These are phyloP conservation scores for Coelinius sp. DNA, from an alignment of 2,888 invertebrate species.

Conservation along the genomic window DNA sequence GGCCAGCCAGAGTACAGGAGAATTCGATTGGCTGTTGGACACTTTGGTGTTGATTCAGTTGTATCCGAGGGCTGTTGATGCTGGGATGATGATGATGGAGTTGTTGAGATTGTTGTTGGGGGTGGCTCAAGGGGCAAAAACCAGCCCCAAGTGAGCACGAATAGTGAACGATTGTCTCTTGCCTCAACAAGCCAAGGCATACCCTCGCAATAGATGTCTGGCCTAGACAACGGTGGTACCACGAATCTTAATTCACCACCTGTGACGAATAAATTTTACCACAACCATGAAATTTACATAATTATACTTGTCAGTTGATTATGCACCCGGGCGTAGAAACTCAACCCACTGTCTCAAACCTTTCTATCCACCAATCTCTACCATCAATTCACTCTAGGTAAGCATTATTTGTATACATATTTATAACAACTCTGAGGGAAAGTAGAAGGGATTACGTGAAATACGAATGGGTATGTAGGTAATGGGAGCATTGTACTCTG, in stretches of 20 bases:
- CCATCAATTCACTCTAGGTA: not conserved
- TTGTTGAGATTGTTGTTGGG: conserved; percentile 54
- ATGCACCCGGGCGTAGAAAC: conserved; percentile 18
- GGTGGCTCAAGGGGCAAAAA: conserved; percentile 78
- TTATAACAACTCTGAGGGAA: conserved; percentile 6
- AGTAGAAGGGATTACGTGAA: conserved; percentile 12
- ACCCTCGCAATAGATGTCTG: conserved; percentile 80
- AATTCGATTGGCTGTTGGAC: conserved; percentile 84
- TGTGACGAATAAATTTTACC: conserved; percentile 54
- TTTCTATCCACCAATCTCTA: not conserved
- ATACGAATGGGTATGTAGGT: conserved; percentile 16
- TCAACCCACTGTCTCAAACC: not conserved
- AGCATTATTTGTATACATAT: conserved; percentile 34
- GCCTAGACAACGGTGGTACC: conserved; percentile 75
- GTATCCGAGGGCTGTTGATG: conserved; percentile 56
- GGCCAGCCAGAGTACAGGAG: conserved; percentile 86
- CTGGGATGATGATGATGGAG: not conserved
- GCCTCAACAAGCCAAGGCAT: conserved; percentile 86
- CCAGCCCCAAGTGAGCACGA: conserved; percentile 87
- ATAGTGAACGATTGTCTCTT: conserved; percentile 84
- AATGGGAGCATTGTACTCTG: conserved; percentile 24
- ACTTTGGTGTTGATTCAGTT: conserved; percentile 70
- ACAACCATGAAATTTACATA: conserved; percentile 54
- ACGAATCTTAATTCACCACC: conserved; percentile 79
- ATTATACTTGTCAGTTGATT: conserved; percentile 28